A percentile compares a stretch with the other conserved stretches of the same genome.
phyloP scores from a whole-genome alignment of 2,113 vertebrate genomes.

The Elgaria multicarinata region DNA sequence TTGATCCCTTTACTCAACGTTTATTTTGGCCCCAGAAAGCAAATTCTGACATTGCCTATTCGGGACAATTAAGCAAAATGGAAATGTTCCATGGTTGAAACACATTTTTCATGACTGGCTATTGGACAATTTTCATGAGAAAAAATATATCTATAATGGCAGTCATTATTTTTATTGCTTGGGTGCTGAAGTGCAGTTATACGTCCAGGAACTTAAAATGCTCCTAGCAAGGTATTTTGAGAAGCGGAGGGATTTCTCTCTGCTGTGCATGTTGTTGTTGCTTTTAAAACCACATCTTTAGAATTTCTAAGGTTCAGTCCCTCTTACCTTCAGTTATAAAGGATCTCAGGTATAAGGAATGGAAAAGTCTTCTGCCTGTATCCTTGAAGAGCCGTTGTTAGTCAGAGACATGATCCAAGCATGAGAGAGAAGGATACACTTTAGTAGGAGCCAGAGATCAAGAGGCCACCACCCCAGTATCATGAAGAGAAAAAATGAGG shows the following conservation, averaged over 20 bases:
- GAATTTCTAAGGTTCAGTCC: too few relatives aligned
- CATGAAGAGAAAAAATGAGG: too few relatives aligned
- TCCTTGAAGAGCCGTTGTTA: too few relatives aligned
- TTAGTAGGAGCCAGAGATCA: too few relatives aligned
- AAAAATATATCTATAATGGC: slow-evolving; percentile 13
- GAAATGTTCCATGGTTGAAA: slow-evolving; percentile 9
- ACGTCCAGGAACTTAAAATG: not conserved
- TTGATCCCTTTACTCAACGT: not conserved
- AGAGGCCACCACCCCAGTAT: too few relatives aligned
- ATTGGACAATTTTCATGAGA: slow-evolving; percentile 7
- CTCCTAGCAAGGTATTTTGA: not conserved
- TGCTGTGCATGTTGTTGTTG: too few relatives aligned
- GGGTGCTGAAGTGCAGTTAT: not conserved
- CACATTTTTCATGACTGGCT: not conserved
- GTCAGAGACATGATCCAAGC: too few relatives aligned
- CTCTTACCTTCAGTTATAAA: too few relatives aligned
- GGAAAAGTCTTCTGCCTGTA: not conserved
- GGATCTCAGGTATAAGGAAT: too few relatives aligned
- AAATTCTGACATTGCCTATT: slow-evolving; percentile 35
- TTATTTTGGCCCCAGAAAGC: slow-evolving; percentile 50
- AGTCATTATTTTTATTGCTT: not conserved
- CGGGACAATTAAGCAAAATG: slow-evolving; percentile 26
- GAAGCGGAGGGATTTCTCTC: too few relatives aligned
- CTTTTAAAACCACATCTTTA: too few relatives aligned
- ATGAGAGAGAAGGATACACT: too few relatives aligned